Conservation (phyloP, 2,888 invertebrate genomes). For the Dromius quadrimaculatus region DNA sequence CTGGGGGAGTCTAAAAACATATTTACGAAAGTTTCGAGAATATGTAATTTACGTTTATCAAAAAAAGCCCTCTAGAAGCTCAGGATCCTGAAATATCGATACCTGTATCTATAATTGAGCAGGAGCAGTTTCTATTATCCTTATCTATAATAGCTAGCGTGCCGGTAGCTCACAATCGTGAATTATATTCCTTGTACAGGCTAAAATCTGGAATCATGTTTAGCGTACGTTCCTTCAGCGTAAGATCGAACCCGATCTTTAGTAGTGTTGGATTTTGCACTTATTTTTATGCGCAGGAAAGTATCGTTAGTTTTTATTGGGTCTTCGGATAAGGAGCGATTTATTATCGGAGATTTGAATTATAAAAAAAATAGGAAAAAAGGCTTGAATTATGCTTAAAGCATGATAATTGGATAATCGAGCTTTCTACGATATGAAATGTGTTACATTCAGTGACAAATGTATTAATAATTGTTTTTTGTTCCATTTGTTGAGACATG, state of each 20-base stretch:
- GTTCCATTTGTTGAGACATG: no score
- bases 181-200: slow-evolving; percentile 24
- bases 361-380: no score
- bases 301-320: slow-evolving; percentile 25
- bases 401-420: no score
- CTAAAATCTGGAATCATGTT: slow-evolving; percentile 27
- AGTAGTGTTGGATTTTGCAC: slow-evolving; percentile 29
- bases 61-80: slow-evolving; percentile 2
- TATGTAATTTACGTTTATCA: not conserved
- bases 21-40: not conserved
- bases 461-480: no score
- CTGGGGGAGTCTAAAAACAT: not conserved
- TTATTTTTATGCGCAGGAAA: not conserved
- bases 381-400: no score
- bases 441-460: no score
- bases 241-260: slow-evolving; percentile 9
- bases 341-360: no score
- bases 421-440: no score
- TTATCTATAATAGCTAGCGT: slow-evolving; percentile 49
- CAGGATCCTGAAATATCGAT: slow-evolving; percentile 33
- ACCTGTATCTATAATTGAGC: slow-evolving; percentile 48
- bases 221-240: not conserved
- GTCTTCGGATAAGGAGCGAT: slow-evolving; percentile 8
- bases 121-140: slow-evolving; percentile 47
- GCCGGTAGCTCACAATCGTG: slow-evolving; percentile 3